A percentile compares a stretch with the other conserved stretches of the same genome.
Conservation (phyloP, 2,888 invertebrate species). For the Leptopilina myrica region DNA sequence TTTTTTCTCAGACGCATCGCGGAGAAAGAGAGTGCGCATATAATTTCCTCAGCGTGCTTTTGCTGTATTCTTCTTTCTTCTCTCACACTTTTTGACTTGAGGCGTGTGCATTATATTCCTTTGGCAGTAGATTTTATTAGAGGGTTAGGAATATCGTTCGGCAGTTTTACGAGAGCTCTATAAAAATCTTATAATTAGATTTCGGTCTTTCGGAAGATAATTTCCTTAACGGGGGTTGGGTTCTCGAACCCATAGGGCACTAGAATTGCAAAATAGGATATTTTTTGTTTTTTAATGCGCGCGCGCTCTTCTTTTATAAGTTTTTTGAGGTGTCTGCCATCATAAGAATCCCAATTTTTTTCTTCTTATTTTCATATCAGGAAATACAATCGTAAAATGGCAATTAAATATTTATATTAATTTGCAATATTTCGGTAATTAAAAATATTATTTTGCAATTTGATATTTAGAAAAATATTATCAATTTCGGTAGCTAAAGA, state of each 20-base stretch:
- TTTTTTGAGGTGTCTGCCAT: background rate
- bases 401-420: too few species aligned
- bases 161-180: slow-evolving; percentile 76
- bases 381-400: background rate
- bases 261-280: slow-evolving; percentile 60
- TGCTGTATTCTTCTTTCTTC: slow-evolving; percentile 14
- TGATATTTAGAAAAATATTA: too few species aligned
- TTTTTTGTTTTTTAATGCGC: slow-evolving; percentile 41
- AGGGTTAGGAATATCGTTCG: slow-evolving; percentile 54
- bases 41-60: too few species aligned
- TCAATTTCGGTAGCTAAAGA: too few species aligned
- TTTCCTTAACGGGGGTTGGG: slow-evolving; percentile 66
- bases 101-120: slow-evolving; percentile 27
- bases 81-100: slow-evolving; percentile 48
- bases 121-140: slow-evolving; percentile 50
- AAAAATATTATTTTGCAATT: too few species aligned
- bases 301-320: background rate
- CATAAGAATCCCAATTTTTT: background rate
- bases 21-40: too few species aligned
- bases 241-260: slow-evolving; percentile 13
- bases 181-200: slow-evolving; percentile 76
- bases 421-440: too few species aligned
- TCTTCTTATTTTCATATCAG: slow-evolving; percentile 2
- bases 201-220: slow-evolving; percentile 75
- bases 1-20: too few species aligned